These are phyloP conservation scores for Dromius quadrimaculatus DNA, from an alignment of 2,888 invertebrate genomes.

Conservation along the genomic window DNA sequence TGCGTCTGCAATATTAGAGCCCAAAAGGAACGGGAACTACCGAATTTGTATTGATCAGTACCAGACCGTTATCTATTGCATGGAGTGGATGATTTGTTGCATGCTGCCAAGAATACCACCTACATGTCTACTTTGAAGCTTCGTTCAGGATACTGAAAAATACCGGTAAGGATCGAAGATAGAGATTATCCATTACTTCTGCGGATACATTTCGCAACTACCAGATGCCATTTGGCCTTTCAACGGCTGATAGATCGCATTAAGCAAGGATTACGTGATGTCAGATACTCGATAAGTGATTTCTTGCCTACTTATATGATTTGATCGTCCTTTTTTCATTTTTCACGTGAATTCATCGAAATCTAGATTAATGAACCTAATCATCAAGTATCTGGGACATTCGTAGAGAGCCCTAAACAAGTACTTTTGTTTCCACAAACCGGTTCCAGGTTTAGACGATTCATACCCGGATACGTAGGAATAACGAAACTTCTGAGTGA, in stretches of 20 bases:
- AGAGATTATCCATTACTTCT: background rate
- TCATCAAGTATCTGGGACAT: background rate
- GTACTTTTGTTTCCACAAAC: background rate
- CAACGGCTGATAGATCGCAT: background rate
- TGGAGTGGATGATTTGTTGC: slow-evolving; percentile 51
- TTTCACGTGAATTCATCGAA: background rate
- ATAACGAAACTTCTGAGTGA: background rate
- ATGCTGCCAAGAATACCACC: slow-evolving; percentile 24
- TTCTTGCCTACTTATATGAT: background rate
- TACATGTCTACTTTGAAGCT: slow-evolving; percentile 3
- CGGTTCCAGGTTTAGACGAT: background rate
- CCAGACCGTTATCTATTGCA: slow-evolving; percentile 49
- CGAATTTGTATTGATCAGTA: slow-evolving; percentile 60
- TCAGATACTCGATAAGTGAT: too few species aligned
- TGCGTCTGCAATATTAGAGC: slow-evolving; percentile 61
- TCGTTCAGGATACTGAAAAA: background rate
- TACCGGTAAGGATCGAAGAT: background rate
- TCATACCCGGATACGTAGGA: background rate
- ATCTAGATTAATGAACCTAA: background rate
- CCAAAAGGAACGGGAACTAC: slow-evolving; percentile 58
- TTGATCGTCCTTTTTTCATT: background rate
- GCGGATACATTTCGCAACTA: background rate
- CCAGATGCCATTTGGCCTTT: background rate
- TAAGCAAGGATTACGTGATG: background rate
- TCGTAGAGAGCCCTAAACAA: background rate